phyloP scores from a whole-genome alignment of 2,888 invertebrate species.

The Acanthoscelides obtectus region DNA sequence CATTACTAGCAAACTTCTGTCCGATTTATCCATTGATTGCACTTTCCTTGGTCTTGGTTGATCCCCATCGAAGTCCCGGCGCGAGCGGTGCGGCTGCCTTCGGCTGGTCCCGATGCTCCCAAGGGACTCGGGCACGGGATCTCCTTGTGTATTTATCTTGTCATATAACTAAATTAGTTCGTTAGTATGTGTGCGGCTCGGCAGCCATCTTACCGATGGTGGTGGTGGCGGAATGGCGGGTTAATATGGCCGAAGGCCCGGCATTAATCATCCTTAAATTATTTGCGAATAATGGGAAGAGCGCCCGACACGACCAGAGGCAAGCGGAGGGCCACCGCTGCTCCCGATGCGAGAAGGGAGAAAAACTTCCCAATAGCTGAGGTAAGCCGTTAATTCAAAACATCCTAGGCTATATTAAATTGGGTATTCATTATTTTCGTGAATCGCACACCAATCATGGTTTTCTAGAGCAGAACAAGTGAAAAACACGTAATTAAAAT shows the following conservation, averaged over 20 bases:
- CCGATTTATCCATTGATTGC: constrained; percentile 10
- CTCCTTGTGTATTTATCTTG: constrained; percentile 47
- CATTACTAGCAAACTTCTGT: not conserved
- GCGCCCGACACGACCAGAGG: not conserved
- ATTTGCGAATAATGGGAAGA: constrained; percentile 19
- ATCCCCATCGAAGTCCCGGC: constrained; percentile 13
- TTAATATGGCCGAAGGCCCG: constrained; percentile 24
- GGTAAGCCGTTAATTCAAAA: not conserved
- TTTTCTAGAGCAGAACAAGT: too few species aligned
- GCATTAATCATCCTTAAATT: constrained; percentile 26
- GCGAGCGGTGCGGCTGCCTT: not conserved
- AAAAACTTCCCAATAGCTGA: not conserved
- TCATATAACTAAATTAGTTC: constrained; percentile 47
- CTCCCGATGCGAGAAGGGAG: not conserved
- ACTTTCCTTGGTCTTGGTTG: constrained; percentile 12
- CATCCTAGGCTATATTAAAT: not conserved
- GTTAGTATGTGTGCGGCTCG: constrained; percentile 31
- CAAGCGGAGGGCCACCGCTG: not conserved
- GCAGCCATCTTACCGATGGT: constrained; percentile 17
- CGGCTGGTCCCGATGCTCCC: constrained; percentile 36
- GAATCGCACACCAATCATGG: too few species aligned
- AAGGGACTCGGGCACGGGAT: constrained; percentile 37
- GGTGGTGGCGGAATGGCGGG: constrained; percentile 7
- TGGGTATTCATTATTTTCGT: too few species aligned
- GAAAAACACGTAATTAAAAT: too few species aligned